phyloP scores from a whole-genome alignment of 2,113 vertebrate species.

The Hiodon alosoides region DNA sequence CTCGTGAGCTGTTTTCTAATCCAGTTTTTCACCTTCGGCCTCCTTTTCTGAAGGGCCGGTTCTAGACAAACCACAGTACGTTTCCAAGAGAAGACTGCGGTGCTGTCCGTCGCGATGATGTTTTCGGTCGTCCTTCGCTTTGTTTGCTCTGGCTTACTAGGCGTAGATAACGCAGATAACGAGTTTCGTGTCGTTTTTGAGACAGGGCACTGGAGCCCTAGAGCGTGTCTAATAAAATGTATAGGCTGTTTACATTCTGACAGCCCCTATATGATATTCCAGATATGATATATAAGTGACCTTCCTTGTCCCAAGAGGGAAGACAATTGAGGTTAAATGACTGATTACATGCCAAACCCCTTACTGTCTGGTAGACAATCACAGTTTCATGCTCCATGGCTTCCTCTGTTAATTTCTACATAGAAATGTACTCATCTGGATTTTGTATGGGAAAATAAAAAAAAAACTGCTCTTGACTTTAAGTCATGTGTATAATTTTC shows the following conservation, averaged over 20 bases:
- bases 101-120: background rate
- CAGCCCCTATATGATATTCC: constrained; percentile 7
- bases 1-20: no score
- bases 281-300: constrained; percentile 34
- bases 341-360: constrained; percentile 2
- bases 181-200: background rate
- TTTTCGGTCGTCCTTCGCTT: background rate
- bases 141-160: background rate
- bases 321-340: constrained; percentile 16
- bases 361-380: constrained; percentile 33
- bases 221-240: background rate
- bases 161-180: background rate
- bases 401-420: constrained; percentile 33
- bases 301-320: constrained; percentile 22
- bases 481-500: constrained; percentile 34
- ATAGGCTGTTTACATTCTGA: constrained; percentile 16
- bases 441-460: constrained; percentile 32
- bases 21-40: no score
- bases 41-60: no score
- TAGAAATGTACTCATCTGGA: constrained; percentile 8
- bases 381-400: constrained; percentile 7
- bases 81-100: no score
- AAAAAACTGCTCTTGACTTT: constrained; percentile 23
- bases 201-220: background rate
- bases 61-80: no score